Percentiles rank a stretch among this genome's conserved stretches.
phyloP scores from a whole-genome alignment of 1,140 invertebrate genomes.

The Neuroterus valhalla region DNA sequence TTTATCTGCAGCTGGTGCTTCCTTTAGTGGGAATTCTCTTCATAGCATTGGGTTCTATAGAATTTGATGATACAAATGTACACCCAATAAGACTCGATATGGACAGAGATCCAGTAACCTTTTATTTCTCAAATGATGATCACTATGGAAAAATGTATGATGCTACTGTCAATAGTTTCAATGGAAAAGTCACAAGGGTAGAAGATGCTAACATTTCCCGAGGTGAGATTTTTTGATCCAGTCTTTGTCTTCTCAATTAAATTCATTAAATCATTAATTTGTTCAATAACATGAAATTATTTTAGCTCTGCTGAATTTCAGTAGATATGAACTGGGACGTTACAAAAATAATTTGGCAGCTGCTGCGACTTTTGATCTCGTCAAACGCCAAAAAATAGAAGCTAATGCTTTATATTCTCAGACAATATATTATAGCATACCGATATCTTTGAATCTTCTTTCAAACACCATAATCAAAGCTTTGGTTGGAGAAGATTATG shows the following conservation, averaged over 20 bases:
- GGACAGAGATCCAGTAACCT: constrained; percentile 57
- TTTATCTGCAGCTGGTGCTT: constrained; percentile 57
- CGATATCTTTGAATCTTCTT: constrained; percentile 66
- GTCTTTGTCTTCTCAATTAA: background rate
- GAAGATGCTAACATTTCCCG: constrained; percentile 4
- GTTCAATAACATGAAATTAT: constrained; percentile 5
- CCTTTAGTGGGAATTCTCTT: constrained; percentile 62
- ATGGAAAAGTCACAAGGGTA: constrained; percentile 32
- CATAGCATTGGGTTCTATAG: constrained; percentile 61
- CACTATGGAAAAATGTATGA: constrained; percentile 52
- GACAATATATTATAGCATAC: constrained; percentile 64
- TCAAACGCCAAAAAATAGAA: constrained; percentile 38
- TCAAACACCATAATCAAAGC: constrained; percentile 66
- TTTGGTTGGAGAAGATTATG: constrained; percentile 56
- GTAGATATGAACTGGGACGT: constrained; percentile 52
- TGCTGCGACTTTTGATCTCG: constrained; percentile 65
- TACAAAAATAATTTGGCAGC: constrained; percentile 65
- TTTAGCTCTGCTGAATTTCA: constrained; percentile 60
- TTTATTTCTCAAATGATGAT: constrained; percentile 54
- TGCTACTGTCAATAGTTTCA: constrained; percentile 38
- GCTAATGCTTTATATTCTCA: constrained; percentile 68
- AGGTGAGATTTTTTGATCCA: background rate
- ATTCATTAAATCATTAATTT: background rate
- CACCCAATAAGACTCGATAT: constrained; percentile 55
- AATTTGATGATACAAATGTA: constrained; percentile 49